These are phyloP conservation scores for Clavelina lepadiformis DNA, from an alignment of 23 tunicate species.

Conservation along the genomic window DNA sequence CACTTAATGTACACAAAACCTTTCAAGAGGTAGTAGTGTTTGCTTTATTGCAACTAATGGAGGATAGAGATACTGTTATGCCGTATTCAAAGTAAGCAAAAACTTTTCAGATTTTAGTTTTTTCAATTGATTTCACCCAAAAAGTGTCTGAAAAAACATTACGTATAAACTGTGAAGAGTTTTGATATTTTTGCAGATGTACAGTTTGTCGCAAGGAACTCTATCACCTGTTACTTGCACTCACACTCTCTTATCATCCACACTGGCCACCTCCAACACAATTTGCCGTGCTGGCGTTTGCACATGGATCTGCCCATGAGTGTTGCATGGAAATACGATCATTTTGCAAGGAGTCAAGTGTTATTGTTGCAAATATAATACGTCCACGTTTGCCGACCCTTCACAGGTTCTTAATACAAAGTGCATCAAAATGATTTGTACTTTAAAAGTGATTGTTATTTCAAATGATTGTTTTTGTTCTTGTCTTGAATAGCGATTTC, in stretches of 20 bases:
- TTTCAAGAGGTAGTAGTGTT: slow-evolving; percentile 21
- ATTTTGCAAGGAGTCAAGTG: slow-evolving; percentile 50
- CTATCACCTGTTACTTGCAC: slow-evolving; percentile 53
- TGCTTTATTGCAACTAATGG: slow-evolving; percentile 6
- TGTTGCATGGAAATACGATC: neutral
- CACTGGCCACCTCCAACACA: slow-evolving; percentile 38
- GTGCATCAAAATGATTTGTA: too few species aligned
- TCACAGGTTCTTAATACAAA: slow-evolving; percentile 41
- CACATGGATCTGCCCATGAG: slow-evolving; percentile 20
- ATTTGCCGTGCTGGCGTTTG: slow-evolving; percentile 20
- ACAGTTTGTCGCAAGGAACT: slow-evolving; percentile 28
- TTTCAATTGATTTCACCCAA: too few species aligned
- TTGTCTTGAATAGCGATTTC: too few species aligned
- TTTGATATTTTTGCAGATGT: slow-evolving; percentile 12
- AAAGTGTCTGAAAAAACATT: too few species aligned
- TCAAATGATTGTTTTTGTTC: too few species aligned
- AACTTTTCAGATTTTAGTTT: too few species aligned
- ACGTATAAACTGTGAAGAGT: neutral
- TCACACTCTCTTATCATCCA: slow-evolving; percentile 23
- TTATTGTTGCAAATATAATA: slow-evolving; percentile 11
- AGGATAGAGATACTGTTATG: neutral
- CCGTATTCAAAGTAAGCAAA: slow-evolving; percentile 22
- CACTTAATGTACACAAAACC: slow-evolving; percentile 21
- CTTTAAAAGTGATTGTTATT: too few species aligned
- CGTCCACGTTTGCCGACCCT: slow-evolving; percentile 32